Percentiles rank a stretch among this genome's conserved stretches.
These are phyloP conservation scores for Xestobium rufovillosum DNA, from an alignment of 2,888 invertebrate genomes.

Conservation along the genomic window DNA sequence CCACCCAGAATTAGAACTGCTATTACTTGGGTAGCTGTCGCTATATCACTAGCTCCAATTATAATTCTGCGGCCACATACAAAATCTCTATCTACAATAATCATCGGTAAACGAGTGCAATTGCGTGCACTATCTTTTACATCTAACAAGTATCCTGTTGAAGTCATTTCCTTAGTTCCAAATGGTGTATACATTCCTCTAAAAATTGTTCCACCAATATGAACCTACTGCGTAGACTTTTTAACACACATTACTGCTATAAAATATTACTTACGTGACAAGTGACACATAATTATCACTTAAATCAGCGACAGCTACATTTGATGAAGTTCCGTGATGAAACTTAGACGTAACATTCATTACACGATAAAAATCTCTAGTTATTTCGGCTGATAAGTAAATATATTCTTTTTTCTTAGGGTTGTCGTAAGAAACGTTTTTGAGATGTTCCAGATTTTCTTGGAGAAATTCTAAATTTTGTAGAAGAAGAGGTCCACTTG, in stretches of 20 bases:
- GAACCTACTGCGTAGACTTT: background rate
- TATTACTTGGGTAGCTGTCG: slow-evolving; percentile 46
- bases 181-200: slow-evolving; percentile 51
- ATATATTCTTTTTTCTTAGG: slow-evolving; percentile 28
- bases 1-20: slow-evolving; percentile 43
- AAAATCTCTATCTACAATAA: slow-evolving; percentile 37
- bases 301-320: slow-evolving; percentile 58
- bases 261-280: slow-evolving; percentile 51
- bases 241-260: background rate
- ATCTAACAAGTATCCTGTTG: slow-evolving; percentile 50
- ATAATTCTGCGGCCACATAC: slow-evolving; percentile 49
- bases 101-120: slow-evolving; percentile 38
- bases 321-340: slow-evolving; percentile 47
- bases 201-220: slow-evolving; percentile 17
- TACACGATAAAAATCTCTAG: slow-evolving; percentile 31
- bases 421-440: slow-evolving; percentile 31
- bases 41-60: slow-evolving; percentile 47
- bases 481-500: slow-evolving; percentile 34
- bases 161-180: slow-evolving; percentile 46
- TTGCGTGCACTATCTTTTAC: slow-evolving; percentile 27
- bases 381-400: slow-evolving; percentile 33
- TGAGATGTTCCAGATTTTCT: too few species aligned
- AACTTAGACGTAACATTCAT: slow-evolving; percentile 31
- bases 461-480: slow-evolving; percentile 33
- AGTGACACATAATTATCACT: slow-evolving; percentile 60